Conservation (phyloP, 64 coral and sea anemone species). For the Trachythela sp. region DNA sequence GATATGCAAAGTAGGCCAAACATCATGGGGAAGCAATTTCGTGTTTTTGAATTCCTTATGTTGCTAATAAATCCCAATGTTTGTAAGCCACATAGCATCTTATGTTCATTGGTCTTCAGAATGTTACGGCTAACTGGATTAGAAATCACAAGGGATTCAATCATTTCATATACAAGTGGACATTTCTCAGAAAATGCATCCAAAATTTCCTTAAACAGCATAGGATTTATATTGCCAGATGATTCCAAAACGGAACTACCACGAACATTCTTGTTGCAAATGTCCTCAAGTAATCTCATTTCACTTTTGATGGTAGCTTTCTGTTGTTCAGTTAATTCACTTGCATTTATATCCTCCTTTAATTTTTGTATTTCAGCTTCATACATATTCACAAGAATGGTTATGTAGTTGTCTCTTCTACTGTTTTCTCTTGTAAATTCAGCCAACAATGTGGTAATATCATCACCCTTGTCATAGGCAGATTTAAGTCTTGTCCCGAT, state of each 20-base stretch:
- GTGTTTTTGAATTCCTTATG: slow-evolving; percentile 9
- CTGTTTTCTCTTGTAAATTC: neutral
- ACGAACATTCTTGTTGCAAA: neutral
- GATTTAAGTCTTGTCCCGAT: neutral
- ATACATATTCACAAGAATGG: neutral
- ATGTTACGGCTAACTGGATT: neutral
- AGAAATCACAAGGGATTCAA: neutral
- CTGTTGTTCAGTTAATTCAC: neutral
- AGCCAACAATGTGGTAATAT: neutral
- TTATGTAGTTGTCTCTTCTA: neutral
- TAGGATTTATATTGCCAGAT: neutral
- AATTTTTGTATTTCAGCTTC: neutral
- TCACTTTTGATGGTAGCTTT: neutral
- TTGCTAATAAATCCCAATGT: slow-evolving; percentile 6
- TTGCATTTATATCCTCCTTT: neutral
- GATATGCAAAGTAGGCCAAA: slow-evolving; percentile 40
- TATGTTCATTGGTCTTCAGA: neutral
- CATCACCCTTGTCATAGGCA: neutral
- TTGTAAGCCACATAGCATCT: slow-evolving; percentile 18
- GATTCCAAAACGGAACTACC: neutral
- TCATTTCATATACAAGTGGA: neutral
- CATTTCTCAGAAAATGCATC: neutral
- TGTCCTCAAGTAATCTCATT: neutral
- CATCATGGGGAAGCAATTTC: slow-evolving; percentile 29
- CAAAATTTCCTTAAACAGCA: neutral